phyloP scores from a whole-genome alignment of 2,113 vertebrate genomes.

The Crypturellus undulatus region DNA sequence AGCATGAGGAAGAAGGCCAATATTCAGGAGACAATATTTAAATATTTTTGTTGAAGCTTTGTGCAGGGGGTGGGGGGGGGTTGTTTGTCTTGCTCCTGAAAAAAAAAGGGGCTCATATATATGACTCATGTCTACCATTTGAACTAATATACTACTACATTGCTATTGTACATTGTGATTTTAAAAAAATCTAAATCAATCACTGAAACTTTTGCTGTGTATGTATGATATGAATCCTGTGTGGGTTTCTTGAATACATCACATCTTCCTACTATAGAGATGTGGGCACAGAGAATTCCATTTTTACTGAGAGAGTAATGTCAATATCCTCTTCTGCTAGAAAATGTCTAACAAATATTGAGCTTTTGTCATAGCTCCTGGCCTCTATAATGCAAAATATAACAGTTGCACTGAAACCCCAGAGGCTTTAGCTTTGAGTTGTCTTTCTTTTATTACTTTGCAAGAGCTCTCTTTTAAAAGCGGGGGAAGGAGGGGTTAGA shows the following conservation, averaged over 20 bases:
- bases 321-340: constrained; percentile 26
- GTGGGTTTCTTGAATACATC: background rate
- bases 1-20: background rate
- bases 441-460: constrained; percentile 54
- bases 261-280: background rate
- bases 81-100: background rate
- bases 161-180: background rate
- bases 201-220: background rate
- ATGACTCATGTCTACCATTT: background rate
- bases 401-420: background rate
- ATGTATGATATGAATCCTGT: background rate
- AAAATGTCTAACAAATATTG: background rate
- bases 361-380: constrained; percentile 22
- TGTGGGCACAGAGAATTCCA: background rate
- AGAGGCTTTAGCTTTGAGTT: constrained; percentile 23
- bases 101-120: background rate
- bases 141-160: background rate
- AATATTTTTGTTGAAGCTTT: background rate
- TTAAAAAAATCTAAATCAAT: background rate
- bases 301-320: background rate
- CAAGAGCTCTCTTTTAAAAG: background rate
- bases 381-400: constrained; percentile 47
- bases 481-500: background rate
- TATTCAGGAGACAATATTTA: background rate
- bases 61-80: background rate